Conservation (phyloP, 2,888 invertebrate genomes). For the Euzophera pinguis region DNA sequence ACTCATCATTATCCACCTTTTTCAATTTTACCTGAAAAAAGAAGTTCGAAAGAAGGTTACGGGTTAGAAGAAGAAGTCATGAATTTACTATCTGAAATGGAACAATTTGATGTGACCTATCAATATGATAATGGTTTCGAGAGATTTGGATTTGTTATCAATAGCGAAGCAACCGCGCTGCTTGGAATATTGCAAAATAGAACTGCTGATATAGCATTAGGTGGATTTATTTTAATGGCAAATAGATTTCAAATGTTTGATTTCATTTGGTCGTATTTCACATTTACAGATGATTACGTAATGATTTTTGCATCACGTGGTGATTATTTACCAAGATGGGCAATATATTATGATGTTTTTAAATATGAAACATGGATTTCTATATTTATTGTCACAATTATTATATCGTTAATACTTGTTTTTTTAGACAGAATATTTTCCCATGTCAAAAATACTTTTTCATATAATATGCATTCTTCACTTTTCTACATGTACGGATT, state of each 20-base stretch:
- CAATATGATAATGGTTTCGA: not conserved
- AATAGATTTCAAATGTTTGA: not conserved
- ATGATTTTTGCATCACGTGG: not conserved
- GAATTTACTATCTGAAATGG: slow-evolving; percentile 4
- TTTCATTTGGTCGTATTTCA: slow-evolving; percentile 6
- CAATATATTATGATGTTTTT: not conserved
- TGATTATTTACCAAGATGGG: not conserved
- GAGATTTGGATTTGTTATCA: not conserved
- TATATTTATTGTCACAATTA: not conserved
- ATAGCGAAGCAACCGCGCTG: not conserved
- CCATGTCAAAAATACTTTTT: not conserved
- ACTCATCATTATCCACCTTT: slow-evolving; percentile 1
- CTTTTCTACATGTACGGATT: not conserved
- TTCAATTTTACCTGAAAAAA: not conserved
- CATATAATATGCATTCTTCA: not conserved
- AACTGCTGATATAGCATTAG: slow-evolving; percentile 1
- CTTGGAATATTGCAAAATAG: not conserved
- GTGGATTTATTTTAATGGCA: not conserved
- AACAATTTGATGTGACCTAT: slow-evolving; percentile 1
- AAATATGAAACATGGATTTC: not conserved
- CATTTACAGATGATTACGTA: slow-evolving; percentile 14
- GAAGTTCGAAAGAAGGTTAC: not conserved
- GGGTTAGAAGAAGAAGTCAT: not conserved
- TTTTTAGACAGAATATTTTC: not conserved
- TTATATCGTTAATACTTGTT: not conserved